Conservation (phyloP, 2,888 invertebrate species). For the Coenonympha glycerion region DNA sequence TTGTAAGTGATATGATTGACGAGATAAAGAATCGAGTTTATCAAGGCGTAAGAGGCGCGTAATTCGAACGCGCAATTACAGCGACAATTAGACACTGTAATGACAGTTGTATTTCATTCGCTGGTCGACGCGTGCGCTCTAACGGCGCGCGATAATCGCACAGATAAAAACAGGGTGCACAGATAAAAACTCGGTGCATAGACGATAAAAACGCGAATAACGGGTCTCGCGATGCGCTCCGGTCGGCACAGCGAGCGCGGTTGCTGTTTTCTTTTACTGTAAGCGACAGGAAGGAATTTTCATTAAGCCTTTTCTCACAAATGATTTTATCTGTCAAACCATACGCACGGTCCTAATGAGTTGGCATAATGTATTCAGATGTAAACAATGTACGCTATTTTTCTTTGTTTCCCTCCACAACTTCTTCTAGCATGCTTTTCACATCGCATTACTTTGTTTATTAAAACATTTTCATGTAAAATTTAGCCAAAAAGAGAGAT, state of each 20-base stretch:
- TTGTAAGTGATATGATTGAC: constrained; percentile 3
- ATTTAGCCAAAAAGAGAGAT: too few species aligned
- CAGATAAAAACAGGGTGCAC: constrained; percentile 38
- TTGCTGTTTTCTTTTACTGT: constrained; percentile 14
- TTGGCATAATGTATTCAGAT: too few species aligned
- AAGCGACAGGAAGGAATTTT: neutral
- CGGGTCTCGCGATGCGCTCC: constrained; percentile 63
- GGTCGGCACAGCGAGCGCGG: constrained; percentile 51
- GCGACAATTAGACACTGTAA: constrained; percentile 21
- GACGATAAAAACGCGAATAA: constrained; percentile 62
- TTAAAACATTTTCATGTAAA: too few species aligned
- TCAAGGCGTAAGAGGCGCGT: constrained; percentile 2
- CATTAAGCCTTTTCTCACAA: neutral
- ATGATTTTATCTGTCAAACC: neutral
- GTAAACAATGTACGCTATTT: too few species aligned
- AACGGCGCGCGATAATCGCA: constrained; percentile 64
- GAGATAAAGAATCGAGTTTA: neutral
- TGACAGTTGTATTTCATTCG: constrained; percentile 18
- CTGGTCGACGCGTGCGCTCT: constrained; percentile 32
- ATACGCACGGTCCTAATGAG: neutral
- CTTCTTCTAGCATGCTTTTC: too few species aligned
- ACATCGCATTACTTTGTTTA: too few species aligned
- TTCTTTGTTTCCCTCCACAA: too few species aligned
- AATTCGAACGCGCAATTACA: constrained; percentile 13
- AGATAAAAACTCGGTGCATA: constrained; percentile 35